phyloP scores from a whole-genome alignment of 2,113 vertebrate species.

The Perccottus glenii region DNA sequence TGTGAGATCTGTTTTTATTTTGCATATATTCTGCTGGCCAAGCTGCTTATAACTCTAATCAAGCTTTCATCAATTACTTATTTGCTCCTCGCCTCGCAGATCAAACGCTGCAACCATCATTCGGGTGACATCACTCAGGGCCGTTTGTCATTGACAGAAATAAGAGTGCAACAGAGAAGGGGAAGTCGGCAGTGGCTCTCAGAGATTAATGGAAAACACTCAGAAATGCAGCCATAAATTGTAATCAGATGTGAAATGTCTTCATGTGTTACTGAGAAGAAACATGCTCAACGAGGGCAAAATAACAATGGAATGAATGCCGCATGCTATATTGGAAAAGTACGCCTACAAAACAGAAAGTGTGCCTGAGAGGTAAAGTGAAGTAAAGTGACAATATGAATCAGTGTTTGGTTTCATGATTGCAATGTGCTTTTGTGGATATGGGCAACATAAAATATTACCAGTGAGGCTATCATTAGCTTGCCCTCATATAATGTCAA shows the following conservation, averaged over 20 bases:
- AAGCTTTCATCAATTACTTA: conserved; percentile 76
- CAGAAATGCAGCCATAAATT: conserved; percentile 61
- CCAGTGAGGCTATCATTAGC: no score
- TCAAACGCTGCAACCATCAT: conserved; percentile 40
- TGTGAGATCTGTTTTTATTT: conserved; percentile 71
- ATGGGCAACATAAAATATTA: no score
- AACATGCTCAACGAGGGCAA: conserved; percentile 16
- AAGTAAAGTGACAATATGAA: no score
- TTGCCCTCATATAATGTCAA: no score
- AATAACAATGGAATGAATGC: not conserved
- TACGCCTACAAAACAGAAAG: not conserved
- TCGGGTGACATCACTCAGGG: conserved; percentile 28
- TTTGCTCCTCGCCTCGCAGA: conserved; percentile 40
- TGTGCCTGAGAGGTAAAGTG: not conserved
- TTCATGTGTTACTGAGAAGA: conserved; percentile 35
- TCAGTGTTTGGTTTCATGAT: no score
- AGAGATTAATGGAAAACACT: conserved; percentile 57
- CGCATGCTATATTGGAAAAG: not conserved
- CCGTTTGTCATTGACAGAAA: conserved; percentile 17
- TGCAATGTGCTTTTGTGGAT: no score
- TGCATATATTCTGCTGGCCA: conserved; percentile 60
- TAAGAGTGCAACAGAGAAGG: conserved; percentile 11
- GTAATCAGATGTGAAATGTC: conserved; percentile 59
- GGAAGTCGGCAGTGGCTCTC: conserved; percentile 16
- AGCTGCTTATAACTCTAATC: conserved; percentile 70